Conservation (phyloP, 2,797 vertebrate species). For the Salmo trutta region DNA sequence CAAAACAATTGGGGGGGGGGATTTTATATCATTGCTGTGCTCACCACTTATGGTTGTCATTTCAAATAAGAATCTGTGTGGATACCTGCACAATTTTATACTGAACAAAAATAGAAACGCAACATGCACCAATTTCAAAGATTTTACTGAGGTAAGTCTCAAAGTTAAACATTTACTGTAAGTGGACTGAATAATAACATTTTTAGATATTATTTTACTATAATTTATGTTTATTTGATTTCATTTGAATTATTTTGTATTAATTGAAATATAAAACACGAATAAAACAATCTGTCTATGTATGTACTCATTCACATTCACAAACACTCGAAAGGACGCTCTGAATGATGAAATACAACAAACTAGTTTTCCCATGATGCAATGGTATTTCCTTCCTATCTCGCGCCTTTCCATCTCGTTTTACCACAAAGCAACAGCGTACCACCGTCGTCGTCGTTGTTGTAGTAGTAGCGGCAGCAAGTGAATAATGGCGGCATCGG, state of each 20-base stretch:
- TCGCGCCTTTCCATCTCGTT: conserved; percentile 84
- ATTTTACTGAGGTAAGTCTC: neutral
- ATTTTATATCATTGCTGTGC: neutral
- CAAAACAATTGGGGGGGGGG: neutral
- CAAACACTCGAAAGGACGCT: neutral
- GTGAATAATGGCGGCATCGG: conserved; percentile 90
- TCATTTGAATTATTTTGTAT: neutral
- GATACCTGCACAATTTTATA: neutral
- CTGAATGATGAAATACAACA: neutral
- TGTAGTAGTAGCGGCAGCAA: conserved; percentile 2
- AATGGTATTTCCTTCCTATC: conserved; percentile 64
- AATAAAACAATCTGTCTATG: neutral
- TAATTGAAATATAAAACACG: neutral
- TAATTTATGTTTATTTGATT: neutral
- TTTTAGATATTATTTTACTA: neutral
- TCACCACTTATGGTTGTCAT: neutral
- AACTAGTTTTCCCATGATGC: conserved; percentile 75
- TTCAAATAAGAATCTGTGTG: too few relatives aligned
- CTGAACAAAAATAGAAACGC: too few relatives aligned
- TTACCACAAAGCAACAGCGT: conserved; percentile 51
- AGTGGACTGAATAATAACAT: too few relatives aligned
- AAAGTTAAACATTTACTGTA: neutral
- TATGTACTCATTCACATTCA: neutral
- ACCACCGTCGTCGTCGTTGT: conserved; percentile 69
- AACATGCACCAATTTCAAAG: too few relatives aligned